Evolutionary conservation across 2,888 invertebrate species (phyloP).

Genomic region (Epirrita christyi): DNA sequence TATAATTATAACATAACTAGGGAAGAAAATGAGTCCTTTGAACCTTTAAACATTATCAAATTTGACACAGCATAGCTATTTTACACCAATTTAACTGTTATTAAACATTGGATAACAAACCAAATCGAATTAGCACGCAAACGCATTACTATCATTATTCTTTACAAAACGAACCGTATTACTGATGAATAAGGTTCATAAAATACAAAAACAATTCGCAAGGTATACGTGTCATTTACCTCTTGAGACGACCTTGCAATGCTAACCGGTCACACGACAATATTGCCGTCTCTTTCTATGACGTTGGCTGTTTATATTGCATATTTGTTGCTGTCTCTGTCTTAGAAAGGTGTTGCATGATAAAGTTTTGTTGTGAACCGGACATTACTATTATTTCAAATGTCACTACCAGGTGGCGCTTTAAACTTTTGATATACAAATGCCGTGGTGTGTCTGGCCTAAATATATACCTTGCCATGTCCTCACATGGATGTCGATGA

Average conservation of each 20-base stretch:
- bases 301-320: conserved; percentile 36
- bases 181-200: conserved; percentile 15
- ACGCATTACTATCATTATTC: conserved; percentile 42
- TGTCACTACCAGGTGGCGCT: conserved; percentile 37
- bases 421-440: background rate
- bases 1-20: too few relatives aligned
- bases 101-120: conserved; percentile 58
- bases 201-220: conserved; percentile 14
- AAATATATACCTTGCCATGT: too few relatives aligned
- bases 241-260: conserved; percentile 81
- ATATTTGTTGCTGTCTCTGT: conserved; percentile 48
- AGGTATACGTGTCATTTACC: conserved; percentile 72
- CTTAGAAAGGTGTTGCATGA: conserved; percentile 49
- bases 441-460: background rate
- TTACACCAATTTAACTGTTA: conserved; percentile 46
- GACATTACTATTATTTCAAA: conserved; percentile 48
- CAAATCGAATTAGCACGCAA: conserved; percentile 70
- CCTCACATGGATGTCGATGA: too few relatives aligned
- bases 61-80: conserved; percentile 45
- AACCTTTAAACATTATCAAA: conserved; percentile 42
- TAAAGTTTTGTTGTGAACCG: conserved; percentile 51
- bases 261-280: conserved; percentile 76
- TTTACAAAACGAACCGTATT: conserved; percentile 39
- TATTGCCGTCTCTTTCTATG: conserved; percentile 54
- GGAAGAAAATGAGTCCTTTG: background rate